Percentiles rank a stretch among this genome's conserved stretches.
phyloP scores from a whole-genome alignment of 2,888 invertebrate species.

The Octonoba sinensis region DNA sequence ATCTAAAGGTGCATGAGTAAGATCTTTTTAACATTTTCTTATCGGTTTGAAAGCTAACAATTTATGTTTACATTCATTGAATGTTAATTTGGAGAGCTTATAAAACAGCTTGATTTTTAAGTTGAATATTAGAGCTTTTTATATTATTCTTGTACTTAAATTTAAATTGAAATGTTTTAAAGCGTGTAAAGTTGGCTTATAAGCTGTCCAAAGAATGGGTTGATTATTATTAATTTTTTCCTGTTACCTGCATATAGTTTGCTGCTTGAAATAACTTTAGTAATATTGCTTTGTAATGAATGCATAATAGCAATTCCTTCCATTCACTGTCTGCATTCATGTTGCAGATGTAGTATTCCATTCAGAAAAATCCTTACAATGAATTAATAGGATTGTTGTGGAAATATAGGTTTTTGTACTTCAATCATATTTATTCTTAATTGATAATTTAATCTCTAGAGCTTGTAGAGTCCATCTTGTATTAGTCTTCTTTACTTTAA shows the following conservation, averaged over 20 bases:
- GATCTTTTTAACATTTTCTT: no score
- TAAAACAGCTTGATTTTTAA: slow-evolving; percentile 22
- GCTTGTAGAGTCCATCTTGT: no score
- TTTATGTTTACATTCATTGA: slow-evolving; percentile 20
- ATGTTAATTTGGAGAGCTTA: slow-evolving; percentile 45
- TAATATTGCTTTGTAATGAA: slow-evolving; percentile 55
- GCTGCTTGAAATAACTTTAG: slow-evolving; percentile 53
- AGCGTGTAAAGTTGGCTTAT: slow-evolving; percentile 19
- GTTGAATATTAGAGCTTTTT: background rate
- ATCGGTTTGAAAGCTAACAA: slow-evolving; percentile 17
- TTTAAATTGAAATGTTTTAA: background rate
- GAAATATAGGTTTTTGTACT: no score
- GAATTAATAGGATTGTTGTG: no score
- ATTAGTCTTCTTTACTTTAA: no score
- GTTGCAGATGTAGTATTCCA: background rate
- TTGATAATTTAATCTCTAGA: no score
- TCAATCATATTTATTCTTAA: no score
- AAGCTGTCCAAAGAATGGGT: slow-evolving; percentile 34
- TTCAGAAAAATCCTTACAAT: no score
- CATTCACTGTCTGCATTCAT: slow-evolving; percentile 59
- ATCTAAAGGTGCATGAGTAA: no score
- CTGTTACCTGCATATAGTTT: slow-evolving; percentile 54
- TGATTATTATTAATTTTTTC: slow-evolving; percentile 27
- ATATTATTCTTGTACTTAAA: background rate
- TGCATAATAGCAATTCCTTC: slow-evolving; percentile 63